phyloP scores from a whole-genome alignment of 92 coral and sea anemone species.

The Umimayanthus kanabou region DNA sequence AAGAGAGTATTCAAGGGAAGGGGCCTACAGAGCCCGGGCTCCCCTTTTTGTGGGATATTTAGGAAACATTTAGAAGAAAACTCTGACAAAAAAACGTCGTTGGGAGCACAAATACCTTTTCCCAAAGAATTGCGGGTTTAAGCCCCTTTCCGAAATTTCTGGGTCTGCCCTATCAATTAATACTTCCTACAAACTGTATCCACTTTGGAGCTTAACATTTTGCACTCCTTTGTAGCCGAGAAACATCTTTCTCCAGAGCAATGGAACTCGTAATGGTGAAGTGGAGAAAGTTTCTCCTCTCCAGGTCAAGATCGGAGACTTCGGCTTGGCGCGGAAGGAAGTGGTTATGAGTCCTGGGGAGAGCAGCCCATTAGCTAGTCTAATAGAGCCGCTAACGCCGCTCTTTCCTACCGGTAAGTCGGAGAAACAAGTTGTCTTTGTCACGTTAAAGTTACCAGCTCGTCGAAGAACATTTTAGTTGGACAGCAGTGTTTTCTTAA shows the following conservation, averaged over 20 bases:
- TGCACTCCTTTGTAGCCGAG: constrained; percentile 69
- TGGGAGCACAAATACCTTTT: no score
- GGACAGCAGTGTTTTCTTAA: no score
- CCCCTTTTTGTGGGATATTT: no score
- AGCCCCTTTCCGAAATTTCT: no score
- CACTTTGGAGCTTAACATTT: neutral
- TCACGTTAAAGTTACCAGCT: neutral
- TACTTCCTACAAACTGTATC: neutral
- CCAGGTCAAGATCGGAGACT: constrained; percentile 98
- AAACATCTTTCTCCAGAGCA: constrained; percentile 87
- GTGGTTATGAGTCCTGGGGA: constrained; percentile 81
- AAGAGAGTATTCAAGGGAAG: no score
- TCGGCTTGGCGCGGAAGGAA: constrained; percentile 94
- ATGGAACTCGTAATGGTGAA: constrained; percentile 55
- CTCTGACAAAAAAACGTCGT: no score
- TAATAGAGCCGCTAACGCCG: constrained; percentile 92
- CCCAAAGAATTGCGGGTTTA: no score
- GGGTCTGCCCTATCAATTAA: no score
- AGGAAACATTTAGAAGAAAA: no score
- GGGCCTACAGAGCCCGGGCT: no score
- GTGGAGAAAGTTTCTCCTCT: constrained; percentile 60
- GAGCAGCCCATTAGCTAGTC: constrained; percentile 80
- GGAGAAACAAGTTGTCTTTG: neutral
- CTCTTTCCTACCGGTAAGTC: constrained; percentile 66
- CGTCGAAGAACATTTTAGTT: no score